Base-by-base conservation (phyloP, 1,140 invertebrate species). In the Chelonus insularis region DNA sequence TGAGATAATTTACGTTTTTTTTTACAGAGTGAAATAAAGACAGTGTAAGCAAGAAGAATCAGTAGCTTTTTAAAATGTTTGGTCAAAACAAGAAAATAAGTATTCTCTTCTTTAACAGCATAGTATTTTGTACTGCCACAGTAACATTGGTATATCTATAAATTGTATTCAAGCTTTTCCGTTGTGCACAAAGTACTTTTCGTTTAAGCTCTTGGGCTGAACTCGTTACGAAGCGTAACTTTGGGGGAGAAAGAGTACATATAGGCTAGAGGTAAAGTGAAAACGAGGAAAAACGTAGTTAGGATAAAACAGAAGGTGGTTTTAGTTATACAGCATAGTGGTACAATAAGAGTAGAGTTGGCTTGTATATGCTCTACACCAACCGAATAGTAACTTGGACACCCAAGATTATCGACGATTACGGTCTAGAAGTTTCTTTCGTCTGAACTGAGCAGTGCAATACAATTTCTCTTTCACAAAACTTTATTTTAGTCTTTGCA, bases 121-220 rank as follows among this genome's bases (percentile, higher is more conserved):
- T 43, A 43, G 16, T 8, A 43, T 43, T 43, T 43, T 29, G 3
- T n/a, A 8, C 21, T 23, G 20, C 47, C 47, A 52, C 50, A 20
- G n/a, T 11, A 32, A 34, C 20, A 54, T 54, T 18, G 36, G 48
- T n/a, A 37, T 48, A 60, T 60, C 58, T 60, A 60, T 60, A 60
- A 60, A 60, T 60, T 60, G 18, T 54, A 60, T 37, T 60, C 50
- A 47, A 60, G 58, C 58, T 60, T 60, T 60, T 60, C 57, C 47
- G 37, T 18, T 34, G 41, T 51, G 57, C 48, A 29, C 58, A 60
- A 60, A 60, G 58, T 60, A 60, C 58, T 60, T 60, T 60, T 37
- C 58, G 58, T 60, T 60, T 60, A 60, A 60, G 58, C 58, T 60
- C 48, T 36, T 23, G 29, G 50, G 23, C 58, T 52, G 36, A 54